These are phyloP conservation scores for Nycticebus coucang DNA, from an alignment of 2,113 vertebrate genomes.

Conservation along the genomic window DNA sequence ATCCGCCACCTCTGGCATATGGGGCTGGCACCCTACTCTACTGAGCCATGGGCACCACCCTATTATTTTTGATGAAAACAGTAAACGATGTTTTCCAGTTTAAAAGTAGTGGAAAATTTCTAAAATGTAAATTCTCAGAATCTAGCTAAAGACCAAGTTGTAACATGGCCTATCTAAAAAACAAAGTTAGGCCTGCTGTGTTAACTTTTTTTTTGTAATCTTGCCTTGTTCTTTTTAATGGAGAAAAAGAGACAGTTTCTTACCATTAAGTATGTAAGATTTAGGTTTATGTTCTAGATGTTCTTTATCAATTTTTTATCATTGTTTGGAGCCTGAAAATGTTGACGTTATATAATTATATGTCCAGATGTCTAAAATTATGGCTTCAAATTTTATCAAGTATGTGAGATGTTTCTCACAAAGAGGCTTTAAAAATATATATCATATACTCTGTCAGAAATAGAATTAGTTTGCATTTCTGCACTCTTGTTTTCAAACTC, in stretches of 20 bases:
- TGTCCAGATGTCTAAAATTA: background rate
- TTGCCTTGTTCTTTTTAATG: background rate
- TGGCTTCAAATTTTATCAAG: background rate
- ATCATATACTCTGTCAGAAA: background rate
- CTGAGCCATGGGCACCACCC: no score
- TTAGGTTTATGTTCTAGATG: background rate
- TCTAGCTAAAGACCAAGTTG: background rate
- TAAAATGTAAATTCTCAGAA: background rate
- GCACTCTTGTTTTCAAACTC: background rate
- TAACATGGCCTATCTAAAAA: background rate
- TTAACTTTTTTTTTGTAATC: background rate
- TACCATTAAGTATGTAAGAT: background rate
- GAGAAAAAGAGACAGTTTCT: background rate
- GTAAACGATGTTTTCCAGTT: background rate
- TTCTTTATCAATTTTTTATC: background rate
- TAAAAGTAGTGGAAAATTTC: background rate
- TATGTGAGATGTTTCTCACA: conserved; percentile 23
- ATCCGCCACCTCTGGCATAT: no score
- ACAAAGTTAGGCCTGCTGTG: background rate
- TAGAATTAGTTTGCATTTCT: conserved; percentile 6
- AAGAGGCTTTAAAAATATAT: background rate
- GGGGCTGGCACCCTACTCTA: no score
- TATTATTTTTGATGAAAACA: background rate
- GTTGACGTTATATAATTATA: background rate
- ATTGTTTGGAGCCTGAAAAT: background rate